Evolutionary conservation across 2,797 vertebrate genomes (phyloP).

Genomic region (Erpetoichthys calabaricus): DNA sequence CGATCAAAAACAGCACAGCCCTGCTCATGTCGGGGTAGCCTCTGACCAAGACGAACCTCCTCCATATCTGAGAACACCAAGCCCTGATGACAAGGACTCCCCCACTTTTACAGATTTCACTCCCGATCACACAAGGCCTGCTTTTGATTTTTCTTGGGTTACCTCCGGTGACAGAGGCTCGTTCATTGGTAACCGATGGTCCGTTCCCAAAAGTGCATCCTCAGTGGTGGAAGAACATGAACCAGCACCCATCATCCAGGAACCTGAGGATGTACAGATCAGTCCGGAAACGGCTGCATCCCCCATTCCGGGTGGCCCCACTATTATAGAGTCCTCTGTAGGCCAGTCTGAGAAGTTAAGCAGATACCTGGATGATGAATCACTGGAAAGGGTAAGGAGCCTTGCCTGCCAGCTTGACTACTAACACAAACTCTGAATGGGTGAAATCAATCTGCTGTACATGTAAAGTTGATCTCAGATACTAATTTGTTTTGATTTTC

Average conservation of each 20-base stretch:
- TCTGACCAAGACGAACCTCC: conserved; percentile 35
- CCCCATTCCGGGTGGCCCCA: conserved; percentile 33
- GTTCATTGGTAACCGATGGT: not conserved
- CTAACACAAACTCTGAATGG: not conserved
- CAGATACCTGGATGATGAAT: conserved; percentile 48
- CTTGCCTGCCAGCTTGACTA: no score
- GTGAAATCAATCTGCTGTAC: not conserved
- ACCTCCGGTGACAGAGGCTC: no score
- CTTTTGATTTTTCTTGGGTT: no score
- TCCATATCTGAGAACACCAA: conserved; percentile 28
- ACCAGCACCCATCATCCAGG: conserved; percentile 54
- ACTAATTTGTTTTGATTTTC: not conserved
- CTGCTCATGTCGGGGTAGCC: no score
- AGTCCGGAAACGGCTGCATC: conserved; percentile 25
- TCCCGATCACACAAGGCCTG: no score
- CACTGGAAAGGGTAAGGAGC: conserved; percentile 68
- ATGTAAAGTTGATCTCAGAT: conserved; percentile 5
- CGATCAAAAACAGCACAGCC: no score
- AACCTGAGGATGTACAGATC: conserved; percentile 38
- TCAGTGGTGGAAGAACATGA: conserved; percentile 22
- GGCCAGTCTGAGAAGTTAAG: conserved; percentile 49
- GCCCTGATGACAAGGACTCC: conserved; percentile 16
- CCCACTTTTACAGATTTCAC: no score
- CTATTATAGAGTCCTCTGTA: conserved; percentile 52
- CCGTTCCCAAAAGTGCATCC: conserved; percentile 9